Percentiles rank a stretch among this genome's conserved stretches.
phyloP scores from a whole-genome alignment of 1,140 invertebrate genomes.

The Sitophilus oryzae region DNA sequence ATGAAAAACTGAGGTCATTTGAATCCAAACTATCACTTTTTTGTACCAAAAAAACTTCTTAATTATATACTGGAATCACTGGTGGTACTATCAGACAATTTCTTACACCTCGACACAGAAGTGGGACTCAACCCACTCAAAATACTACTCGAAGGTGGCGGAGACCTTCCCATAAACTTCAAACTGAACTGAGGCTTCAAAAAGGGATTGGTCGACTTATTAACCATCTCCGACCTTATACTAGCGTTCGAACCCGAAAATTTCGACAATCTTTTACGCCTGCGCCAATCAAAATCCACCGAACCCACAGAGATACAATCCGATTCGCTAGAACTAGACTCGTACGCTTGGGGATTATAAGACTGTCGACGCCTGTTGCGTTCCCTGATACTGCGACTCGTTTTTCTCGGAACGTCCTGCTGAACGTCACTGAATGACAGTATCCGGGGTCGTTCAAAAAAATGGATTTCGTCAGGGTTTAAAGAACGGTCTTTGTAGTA shows the following conservation, averaged over 20 bases:
- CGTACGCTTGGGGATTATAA: slow-evolving; percentile 50
- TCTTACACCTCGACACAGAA: slow-evolving; percentile 39
- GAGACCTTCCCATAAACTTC: slow-evolving; percentile 38
- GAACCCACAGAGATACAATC: slow-evolving; percentile 42
- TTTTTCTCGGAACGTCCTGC: slow-evolving; percentile 35
- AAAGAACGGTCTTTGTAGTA: slow-evolving; percentile 32
- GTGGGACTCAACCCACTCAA: slow-evolving; percentile 43
- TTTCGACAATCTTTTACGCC: slow-evolving; percentile 36
- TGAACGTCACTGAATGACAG: slow-evolving; percentile 38
- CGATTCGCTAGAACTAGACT: slow-evolving; percentile 43
- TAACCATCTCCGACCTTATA: slow-evolving; percentile 41
- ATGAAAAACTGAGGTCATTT: too few species aligned
- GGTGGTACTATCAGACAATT: slow-evolving; percentile 25
- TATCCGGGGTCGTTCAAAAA: slow-evolving; percentile 33
- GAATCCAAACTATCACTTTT: too few species aligned
- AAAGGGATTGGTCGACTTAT: slow-evolving; percentile 36
- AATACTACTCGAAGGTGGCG: slow-evolving; percentile 41
- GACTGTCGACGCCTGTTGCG: slow-evolving; percentile 49
- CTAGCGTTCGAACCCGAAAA: slow-evolving; percentile 40
- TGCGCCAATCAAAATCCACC: slow-evolving; percentile 42
- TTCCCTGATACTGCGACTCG: slow-evolving; percentile 44
- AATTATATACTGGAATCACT: slow-evolving; percentile 42
- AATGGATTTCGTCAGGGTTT: slow-evolving; percentile 14
- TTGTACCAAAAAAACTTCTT: too few species aligned
- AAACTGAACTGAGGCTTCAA: slow-evolving; percentile 36